phyloP scores from a whole-genome alignment of 2,113 vertebrate genomes.

The Upupa epops region DNA sequence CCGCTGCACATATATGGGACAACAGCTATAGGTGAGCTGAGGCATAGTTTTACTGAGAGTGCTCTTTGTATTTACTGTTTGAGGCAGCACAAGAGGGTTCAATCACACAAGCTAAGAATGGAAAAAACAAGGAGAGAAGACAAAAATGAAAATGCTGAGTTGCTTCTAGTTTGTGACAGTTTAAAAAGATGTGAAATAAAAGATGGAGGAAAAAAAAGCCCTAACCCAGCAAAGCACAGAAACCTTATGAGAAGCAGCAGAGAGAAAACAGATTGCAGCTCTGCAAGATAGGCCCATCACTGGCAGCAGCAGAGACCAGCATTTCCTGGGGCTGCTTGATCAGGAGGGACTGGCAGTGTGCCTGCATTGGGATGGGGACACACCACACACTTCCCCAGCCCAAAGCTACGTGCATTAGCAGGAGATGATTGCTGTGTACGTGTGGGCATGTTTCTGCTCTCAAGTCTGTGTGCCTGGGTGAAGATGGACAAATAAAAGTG shows the following conservation, averaged over 20 bases:
- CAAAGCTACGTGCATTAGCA: background rate
- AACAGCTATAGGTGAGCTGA: background rate
- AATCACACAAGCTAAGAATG: background rate
- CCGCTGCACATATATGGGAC: background rate
- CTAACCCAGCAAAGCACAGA: background rate
- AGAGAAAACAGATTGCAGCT: background rate
- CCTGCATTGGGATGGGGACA: fast-evolving
- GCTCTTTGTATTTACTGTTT: background rate
- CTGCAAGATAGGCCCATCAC: background rate
- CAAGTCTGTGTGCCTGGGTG: background rate
- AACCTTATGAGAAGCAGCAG: background rate
- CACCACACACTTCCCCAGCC: background rate
- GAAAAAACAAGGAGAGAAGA: background rate
- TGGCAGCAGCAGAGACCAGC: background rate
- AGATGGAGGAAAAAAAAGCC: background rate
- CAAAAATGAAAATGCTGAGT: background rate
- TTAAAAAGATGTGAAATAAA: background rate
- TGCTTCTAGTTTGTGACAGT: background rate
- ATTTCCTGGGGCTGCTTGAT: background rate
- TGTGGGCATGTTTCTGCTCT: background rate
- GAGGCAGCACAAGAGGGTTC: background rate
- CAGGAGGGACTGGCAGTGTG: fast-evolving
- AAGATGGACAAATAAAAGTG: background rate
- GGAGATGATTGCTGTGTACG: fast-evolving
- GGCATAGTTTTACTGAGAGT: background rate